Evolutionary conservation across 2,888 invertebrate genomes (phyloP), one percentile per base, ranked within the genome.

Genomic region (Phyllotreta cruciferae): DNA sequence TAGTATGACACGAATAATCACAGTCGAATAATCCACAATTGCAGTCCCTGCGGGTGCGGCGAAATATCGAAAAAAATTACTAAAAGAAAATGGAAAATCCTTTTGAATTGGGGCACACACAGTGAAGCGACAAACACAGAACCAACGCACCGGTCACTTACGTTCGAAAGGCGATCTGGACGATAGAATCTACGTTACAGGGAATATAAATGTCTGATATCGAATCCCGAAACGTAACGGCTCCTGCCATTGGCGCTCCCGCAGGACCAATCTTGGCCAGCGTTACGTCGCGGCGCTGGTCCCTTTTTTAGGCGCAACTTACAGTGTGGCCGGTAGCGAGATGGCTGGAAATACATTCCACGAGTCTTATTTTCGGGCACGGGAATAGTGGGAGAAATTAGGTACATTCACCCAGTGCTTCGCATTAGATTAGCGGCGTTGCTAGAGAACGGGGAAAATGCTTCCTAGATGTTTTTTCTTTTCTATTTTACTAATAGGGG

Each of bases 101-200:
- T 56, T n/a, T 57, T 42, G 60, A 64, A 65, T 53, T 63, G 53
- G 56, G 58, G 63, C 67, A 66, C 66, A 63, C 63, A 69, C 49
- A 55, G 62, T 24, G 50, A 55, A 67, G 62, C 61, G 47, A 61
- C 64, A 53, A 60, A 71, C 70, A 63, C 41, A 60, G n/a, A 57
- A 24, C 39, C 53, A 47, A 52, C 65, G 66, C 70, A 68, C 66
- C 24, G 49, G 47, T 63, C 81, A 94, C 94, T 94, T 93, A 94
- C 94, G 93, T 92, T 93, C 90, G 89, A 92, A 92, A 93, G 94
- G 93, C 93, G 93, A 93, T 94, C 94, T 94, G 94, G 91, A 90
- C 89, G 89, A 88, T 86, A 86, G 87, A 86, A 86, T 85, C 86
- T 85, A 84, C 85, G 83, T 81, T 81, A 81, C 83, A 83, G 85